Percentiles rank a stretch among this genome's conserved stretches.
These are phyloP conservation scores for Thymallus thymallus DNA, from an alignment of 2,113 vertebrate genomes.

Conservation along the genomic window DNA sequence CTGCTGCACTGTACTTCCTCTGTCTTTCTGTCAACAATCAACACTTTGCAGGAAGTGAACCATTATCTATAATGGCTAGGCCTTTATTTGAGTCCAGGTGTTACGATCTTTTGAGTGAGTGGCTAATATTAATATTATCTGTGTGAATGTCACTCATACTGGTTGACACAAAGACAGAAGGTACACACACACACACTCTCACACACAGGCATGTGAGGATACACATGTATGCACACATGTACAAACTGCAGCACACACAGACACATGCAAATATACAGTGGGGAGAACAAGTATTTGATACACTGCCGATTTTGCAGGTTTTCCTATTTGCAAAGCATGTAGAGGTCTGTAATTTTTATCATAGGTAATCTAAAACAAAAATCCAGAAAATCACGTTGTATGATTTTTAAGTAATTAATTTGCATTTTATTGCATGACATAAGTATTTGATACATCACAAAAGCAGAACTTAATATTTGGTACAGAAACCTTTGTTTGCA, in stretches of 20 bases:
- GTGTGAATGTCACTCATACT: constrained; percentile 22
- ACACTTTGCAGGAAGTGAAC: background rate
- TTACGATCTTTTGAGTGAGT: background rate
- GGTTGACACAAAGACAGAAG: constrained; percentile 8
- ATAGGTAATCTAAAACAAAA: too few relatives aligned
- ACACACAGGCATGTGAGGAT: background rate
- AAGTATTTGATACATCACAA: too few relatives aligned
- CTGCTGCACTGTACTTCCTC: background rate
- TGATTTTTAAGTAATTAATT: too few relatives aligned
- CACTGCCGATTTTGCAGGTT: too few relatives aligned
- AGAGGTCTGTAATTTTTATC: too few relatives aligned
- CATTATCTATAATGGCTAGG: background rate
- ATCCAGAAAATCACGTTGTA: too few relatives aligned
- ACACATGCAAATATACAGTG: too few relatives aligned
- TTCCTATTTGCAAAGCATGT: too few relatives aligned
- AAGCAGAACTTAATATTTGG: too few relatives aligned
- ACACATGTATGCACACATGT: background rate
- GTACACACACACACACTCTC: background rate
- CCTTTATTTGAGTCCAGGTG: background rate
- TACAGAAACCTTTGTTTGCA: too few relatives aligned
- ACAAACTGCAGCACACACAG: background rate
- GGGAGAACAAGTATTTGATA: too few relatives aligned
- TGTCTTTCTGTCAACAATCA: constrained; percentile 12
- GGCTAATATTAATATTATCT: constrained; percentile 5
- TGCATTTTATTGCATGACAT: too few relatives aligned